Evolutionary conservation across 2,797 vertebrate species (phyloP).

Genomic region (Megalops cyprinoides): DNA sequence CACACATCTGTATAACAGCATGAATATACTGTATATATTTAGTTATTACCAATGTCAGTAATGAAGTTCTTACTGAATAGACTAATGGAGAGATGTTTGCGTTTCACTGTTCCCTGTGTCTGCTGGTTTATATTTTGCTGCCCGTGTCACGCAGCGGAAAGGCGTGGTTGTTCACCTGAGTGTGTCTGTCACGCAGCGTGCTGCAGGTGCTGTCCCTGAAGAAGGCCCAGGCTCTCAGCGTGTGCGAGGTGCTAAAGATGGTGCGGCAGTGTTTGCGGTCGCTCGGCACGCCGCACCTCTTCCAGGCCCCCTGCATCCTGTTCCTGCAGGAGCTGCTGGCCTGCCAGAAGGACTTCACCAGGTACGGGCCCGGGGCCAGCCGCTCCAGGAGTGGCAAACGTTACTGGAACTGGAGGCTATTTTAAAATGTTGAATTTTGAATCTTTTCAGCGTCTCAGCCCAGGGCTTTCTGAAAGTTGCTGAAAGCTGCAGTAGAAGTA

Average conservation of each 20-base stretch:
- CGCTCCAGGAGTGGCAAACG: background rate
- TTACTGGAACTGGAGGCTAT: background rate
- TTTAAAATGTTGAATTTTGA: background rate
- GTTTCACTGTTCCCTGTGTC: no score
- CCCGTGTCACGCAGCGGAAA: background rate
- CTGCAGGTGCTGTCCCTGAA: slow-evolving; percentile 88
- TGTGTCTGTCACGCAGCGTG: slow-evolving; percentile 70
- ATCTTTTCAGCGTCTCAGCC: background rate
- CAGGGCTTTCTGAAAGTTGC: background rate
- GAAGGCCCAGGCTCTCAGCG: slow-evolving; percentile 86
- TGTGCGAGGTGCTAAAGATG: slow-evolving; percentile 84
- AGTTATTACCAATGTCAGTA: no score
- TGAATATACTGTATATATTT: no score
- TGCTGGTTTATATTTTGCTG: no score
- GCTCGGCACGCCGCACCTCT: slow-evolving; percentile 90
- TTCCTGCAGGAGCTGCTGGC: slow-evolving; percentile 92
- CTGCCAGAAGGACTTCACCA: slow-evolving; percentile 96
- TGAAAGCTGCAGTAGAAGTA: background rate
- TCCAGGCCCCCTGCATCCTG: slow-evolving; percentile 88
- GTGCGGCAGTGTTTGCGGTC: slow-evolving; percentile 83
- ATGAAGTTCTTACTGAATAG: no score
- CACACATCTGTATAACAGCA: no score
- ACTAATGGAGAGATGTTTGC: no score
- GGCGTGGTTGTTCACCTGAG: background rate
- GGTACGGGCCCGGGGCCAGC: slow-evolving; percentile 69